These are phyloP conservation scores for Pyrocoelia pectoralis DNA, from an alignment of 2,888 invertebrate genomes.

Conservation along the genomic window DNA sequence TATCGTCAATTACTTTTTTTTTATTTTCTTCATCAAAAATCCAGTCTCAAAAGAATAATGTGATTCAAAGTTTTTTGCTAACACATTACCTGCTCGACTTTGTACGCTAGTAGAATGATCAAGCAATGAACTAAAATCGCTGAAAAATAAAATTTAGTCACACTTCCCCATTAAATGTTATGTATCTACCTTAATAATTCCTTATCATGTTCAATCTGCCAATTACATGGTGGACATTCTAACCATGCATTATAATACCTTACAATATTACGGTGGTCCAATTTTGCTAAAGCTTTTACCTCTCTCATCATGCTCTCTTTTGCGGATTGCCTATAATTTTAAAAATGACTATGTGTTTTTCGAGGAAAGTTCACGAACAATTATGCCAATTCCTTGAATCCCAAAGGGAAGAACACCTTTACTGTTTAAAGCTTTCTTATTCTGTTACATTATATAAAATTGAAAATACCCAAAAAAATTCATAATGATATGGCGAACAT, in stretches of 20 bases:
- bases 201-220: constrained; percentile 84
- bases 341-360: not conserved
- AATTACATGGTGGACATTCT: constrained; percentile 87
- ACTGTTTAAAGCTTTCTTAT: too few species aligned
- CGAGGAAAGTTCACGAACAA: too few species aligned
- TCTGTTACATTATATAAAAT: too few species aligned
- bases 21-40: not conserved
- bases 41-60: not conserved
- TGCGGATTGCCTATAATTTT: constrained; percentile 71
- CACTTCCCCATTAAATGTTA: too few species aligned
- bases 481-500: too few species aligned
- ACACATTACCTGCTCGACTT: not conserved
- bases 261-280: constrained; percentile 96
- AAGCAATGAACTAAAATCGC: constrained; percentile 19
- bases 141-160: constrained; percentile 2
- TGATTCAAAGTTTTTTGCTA: constrained; percentile 20
- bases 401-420: too few species aligned
- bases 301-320: constrained; percentile 92
- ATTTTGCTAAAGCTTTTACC: constrained; percentile 91
- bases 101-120: constrained; percentile 6
- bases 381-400: too few species aligned
- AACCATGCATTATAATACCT: constrained; percentile 96
- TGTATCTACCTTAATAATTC: constrained; percentile 48
- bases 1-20: constrained; percentile 49
- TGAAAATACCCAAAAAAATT: too few species aligned